Conservation (phyloP, 2,113 vertebrate genomes). For the Tetraodon nigroviridis region DNA sequence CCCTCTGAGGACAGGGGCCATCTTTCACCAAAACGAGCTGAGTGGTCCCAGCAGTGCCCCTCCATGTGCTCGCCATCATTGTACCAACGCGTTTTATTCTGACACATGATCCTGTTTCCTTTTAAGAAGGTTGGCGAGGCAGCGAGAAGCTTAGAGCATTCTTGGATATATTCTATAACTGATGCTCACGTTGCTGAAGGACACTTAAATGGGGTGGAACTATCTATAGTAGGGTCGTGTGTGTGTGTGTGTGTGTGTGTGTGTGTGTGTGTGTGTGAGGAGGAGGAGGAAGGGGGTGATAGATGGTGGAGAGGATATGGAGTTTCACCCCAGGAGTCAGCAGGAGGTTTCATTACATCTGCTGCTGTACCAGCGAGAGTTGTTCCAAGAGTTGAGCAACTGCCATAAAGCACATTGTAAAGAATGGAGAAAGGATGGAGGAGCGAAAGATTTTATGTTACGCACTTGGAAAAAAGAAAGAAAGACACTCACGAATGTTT, state of each 20-base stretch:
- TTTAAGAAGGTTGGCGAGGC: neutral
- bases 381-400: slow-evolving; percentile 33
- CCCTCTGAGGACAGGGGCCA: slow-evolving; percentile 23
- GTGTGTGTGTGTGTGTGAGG: slow-evolving; percentile 3
- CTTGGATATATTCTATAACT: slow-evolving; percentile 14
- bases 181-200: slow-evolving; percentile 26
- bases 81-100: slow-evolving; percentile 6
- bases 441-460: neutral
- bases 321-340: slow-evolving; percentile 54
- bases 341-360: slow-evolving; percentile 60
- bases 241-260: neutral
- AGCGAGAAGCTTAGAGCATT: neutral
- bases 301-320: slow-evolving; percentile 51
- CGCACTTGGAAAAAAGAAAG: slow-evolving; percentile 10
- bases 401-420: slow-evolving; percentile 23
- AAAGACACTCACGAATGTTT: slow-evolving; percentile 12
- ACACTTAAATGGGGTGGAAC: slow-evolving; percentile 23
- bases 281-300: slow-evolving; percentile 46
- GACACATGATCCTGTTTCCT: neutral
- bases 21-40: slow-evolving; percentile 42
- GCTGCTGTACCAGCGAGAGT: slow-evolving; percentile 29
- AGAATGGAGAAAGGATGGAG: neutral
- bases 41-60: slow-evolving; percentile 4
- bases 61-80: slow-evolving; percentile 2
- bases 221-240: slow-evolving; percentile 45